Base-by-base conservation (phyloP, 2,888 invertebrate species). In the Hoplodrina blanda region DNA sequence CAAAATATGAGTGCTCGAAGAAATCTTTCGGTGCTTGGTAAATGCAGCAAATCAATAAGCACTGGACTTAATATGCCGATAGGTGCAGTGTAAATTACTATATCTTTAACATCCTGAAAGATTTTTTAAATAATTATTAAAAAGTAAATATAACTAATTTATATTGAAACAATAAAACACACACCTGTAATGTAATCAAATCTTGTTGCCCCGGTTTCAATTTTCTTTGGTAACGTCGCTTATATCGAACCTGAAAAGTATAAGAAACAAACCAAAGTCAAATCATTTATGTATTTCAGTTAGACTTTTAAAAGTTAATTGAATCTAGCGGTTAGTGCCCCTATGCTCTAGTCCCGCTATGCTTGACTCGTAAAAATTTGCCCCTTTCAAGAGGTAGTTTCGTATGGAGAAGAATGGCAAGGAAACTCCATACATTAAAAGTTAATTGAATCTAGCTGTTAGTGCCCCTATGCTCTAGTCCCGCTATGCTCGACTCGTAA, bases 1-100 rank as follows among this genome's bases (percentile, higher is more conserved):
- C 96, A 97, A 60, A 97, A 88, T 67, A 97, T 96, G 64, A 97
- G 91, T 25, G 97, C 96, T 78, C 97, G 94, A 69, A 97, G 91
- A 89, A 97, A 97, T 85, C 96, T 93, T 88, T 97, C 97, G 52
- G 97, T 96, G 44, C 96, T 94, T 62, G 96, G 93, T 88, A 96
- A 91, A 88, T 97, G 96, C 77, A 97, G 95, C 85, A 97, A 96
- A 77, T 96, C 94, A 78, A 97, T 96, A 83, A 97, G 96, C 88
- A 96, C 95, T n/a, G 95, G 90, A 69, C 96, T 96, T 83, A 97
- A 89, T 87, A 96, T 91, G 76, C 89, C 91, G 54, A 96, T 84
- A 19, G 97, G 96, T 15, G 96, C 96, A 4, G 95, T 94, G 81
- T 94, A 96, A 70, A 97, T 83, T 17, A 96, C 97, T 74, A 97